Evolutionary conservation across 2,888 invertebrate genomes (phyloP), one percentile per base, ranked within the genome.

Genomic region (Chloroclystis v-ata): DNA sequence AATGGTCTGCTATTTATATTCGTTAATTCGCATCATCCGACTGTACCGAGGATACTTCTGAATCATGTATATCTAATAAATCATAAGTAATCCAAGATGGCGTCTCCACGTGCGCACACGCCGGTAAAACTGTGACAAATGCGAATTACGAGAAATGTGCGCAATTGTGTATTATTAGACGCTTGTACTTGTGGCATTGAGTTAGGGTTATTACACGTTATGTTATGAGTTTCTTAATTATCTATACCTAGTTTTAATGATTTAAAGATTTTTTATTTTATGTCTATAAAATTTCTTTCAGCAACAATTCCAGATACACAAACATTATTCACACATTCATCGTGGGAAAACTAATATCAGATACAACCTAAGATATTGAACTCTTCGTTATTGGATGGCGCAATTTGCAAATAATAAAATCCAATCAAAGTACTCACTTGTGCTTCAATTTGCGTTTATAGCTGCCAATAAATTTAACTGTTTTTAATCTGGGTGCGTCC

Each of bases 61-160:
- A 40, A 44, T 41, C 40, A 28, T 20, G 28, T 26, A 13, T 16
- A 49, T 49, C 4, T 8, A 37, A 39, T 51, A 48, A 43, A 48
- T 51, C 50, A 54, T 52, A 48, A 29, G 30, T 37, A 49, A 42
- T 42, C 33, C 32, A 41, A 54, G 41, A 50, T 47, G 28, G 28
- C 11, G 37, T 40, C 35, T 24, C 40, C 52, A 47, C 38, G 39
- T 54, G 55, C 53, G 56, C 52, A 38, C 46, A 24, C 47, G 41
- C 47, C 39, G 41, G 47, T 62, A 69, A 70, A 68, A 67, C 60
- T 63, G 74, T 72, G 70, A 75, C 74, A 75, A 72, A 70, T 63
- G 59, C 58, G 57, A 68, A 69, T 75, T 71, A 64, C 67, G 60
- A 62, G 70, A 69, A 69, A 56, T 65, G 64, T 73, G 63, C 67